Evolutionary conservation across 2,888 invertebrate species (phyloP), one percentile per base, ranked within the genome.

Genomic region (Lepeophtheirus nordmannii): DNA sequence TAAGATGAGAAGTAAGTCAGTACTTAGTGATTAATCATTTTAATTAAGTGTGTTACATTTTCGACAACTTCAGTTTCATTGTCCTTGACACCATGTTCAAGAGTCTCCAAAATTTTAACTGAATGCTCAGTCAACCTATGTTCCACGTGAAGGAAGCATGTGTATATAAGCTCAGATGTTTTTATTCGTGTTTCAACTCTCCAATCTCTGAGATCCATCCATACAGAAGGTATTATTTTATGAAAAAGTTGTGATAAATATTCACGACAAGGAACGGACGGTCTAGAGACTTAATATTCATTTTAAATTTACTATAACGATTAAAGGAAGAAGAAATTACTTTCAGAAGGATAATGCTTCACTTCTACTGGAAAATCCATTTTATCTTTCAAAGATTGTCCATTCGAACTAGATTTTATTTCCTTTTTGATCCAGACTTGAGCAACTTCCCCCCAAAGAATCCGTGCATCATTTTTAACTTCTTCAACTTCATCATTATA

Each of bases 121-220:
- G 62, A 39, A 62, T 39, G 40, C 11, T 38, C 22, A 20, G 40
- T 40, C 11, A 62, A 40, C 17, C 22, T 58, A 14, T 58, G n/a
- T 40, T 62, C 62, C 62, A 62, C 20, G 17, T 62, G 62, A 39
- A 17, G 8, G 11, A 62, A 20, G 17, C 39, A 23, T 10, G 41
- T 39, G 17, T 62, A 38, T 17, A 30, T 8, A 20, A 62, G 41
- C 17, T 62, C 40, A 14, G 62, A 38, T 3, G 62, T 62, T 40
- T 62, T 62, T 10, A 62, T 40, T n/a, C 62, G 38, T 9, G 62
- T 62, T 62, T 62, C 62, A 39, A 40, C 62, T 46, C 39, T 40
- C 62, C 62, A 62, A 62, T 62, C 62, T 17, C 20, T 40, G 17
- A 62, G 40, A 17, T 62, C 62, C n/a, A 40, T 38, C 14, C 17